Percentiles rank a stretch among this genome's conserved stretches.
phyloP scores from a whole-genome alignment of 2,797 vertebrate genomes.

The Pelodytes ibericus region DNA sequence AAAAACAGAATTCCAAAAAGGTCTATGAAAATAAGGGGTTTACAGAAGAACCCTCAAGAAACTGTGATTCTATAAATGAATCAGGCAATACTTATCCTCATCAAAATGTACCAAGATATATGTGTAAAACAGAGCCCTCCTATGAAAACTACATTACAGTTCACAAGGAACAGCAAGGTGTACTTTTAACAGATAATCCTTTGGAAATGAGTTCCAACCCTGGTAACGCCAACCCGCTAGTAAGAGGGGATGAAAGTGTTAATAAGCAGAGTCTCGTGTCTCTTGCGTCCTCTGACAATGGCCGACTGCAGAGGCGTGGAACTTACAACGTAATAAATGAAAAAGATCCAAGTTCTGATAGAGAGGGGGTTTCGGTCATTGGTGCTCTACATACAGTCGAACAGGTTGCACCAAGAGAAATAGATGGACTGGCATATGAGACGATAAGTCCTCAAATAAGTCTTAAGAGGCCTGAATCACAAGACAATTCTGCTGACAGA shows the following conservation, averaged over 20 bases:
- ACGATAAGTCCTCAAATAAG: background rate
- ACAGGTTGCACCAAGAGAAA: slow-evolving; percentile 7
- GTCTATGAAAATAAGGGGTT: slow-evolving; percentile 78
- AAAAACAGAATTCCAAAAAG: slow-evolving; percentile 43
- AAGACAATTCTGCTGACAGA: background rate
- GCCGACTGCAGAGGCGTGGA: background rate
- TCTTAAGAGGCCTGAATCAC: slow-evolving; percentile 5
- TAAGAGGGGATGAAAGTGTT: background rate
- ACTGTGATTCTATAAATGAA: slow-evolving; percentile 10
- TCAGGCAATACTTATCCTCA: fast-evolving
- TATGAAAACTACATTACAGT: background rate
- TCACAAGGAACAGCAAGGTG: background rate
- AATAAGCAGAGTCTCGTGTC: background rate
- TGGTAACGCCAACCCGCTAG: background rate
- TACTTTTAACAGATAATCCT: background rate
- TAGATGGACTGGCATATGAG: background rate
- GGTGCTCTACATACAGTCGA: background rate
- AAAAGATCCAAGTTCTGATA: background rate
- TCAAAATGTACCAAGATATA: background rate
- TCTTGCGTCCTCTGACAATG: no score
- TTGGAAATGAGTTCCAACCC: background rate
- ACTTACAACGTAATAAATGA: background rate
- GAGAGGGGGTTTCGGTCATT: background rate
- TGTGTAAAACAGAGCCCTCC: background rate
- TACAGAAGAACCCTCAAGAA: slow-evolving; percentile 58